Evolutionary conservation across 1,140 invertebrate species (phyloP).

Genomic region (Lamellibrachia luymesi): DNA sequence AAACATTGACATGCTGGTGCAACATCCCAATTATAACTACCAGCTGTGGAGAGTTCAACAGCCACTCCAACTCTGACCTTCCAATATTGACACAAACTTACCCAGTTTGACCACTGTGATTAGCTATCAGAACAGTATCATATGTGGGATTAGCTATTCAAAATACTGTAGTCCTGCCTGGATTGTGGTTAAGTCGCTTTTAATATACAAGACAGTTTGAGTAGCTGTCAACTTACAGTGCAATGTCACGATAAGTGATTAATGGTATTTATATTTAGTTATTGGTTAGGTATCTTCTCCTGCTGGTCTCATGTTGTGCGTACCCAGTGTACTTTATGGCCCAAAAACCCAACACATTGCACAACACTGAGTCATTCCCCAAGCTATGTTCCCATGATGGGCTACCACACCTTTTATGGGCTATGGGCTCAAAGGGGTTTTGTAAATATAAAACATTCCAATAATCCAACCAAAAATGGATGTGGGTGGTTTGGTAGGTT

Average conservation of each 20-base stretch:
- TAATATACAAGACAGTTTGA: background rate
- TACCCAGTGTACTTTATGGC: background rate
- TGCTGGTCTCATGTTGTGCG: background rate
- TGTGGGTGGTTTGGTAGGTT: too few relatives aligned
- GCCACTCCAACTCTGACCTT: background rate
- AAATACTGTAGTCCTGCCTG: background rate
- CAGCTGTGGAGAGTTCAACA: background rate
- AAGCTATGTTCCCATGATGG: background rate
- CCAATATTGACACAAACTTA: conserved; percentile 1
- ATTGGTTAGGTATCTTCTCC: background rate
- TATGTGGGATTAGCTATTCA: background rate
- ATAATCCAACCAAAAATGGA: too few relatives aligned
- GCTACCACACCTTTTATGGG: background rate
- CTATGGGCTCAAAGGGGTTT: too few relatives aligned
- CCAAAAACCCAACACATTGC: background rate
- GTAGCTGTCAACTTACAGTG: background rate
- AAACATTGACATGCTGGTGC: background rate
- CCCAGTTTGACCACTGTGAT: background rate
- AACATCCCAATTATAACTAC: background rate
- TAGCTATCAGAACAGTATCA: background rate
- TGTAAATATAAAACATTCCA: too few relatives aligned
- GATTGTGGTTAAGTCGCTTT: background rate
- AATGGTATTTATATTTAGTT: background rate
- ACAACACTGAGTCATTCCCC: background rate
- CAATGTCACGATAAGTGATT: background rate